These are phyloP conservation scores for Rhynchomys soricoides DNA, from an alignment of 2,113 vertebrate genomes.

Conservation along the genomic window DNA sequence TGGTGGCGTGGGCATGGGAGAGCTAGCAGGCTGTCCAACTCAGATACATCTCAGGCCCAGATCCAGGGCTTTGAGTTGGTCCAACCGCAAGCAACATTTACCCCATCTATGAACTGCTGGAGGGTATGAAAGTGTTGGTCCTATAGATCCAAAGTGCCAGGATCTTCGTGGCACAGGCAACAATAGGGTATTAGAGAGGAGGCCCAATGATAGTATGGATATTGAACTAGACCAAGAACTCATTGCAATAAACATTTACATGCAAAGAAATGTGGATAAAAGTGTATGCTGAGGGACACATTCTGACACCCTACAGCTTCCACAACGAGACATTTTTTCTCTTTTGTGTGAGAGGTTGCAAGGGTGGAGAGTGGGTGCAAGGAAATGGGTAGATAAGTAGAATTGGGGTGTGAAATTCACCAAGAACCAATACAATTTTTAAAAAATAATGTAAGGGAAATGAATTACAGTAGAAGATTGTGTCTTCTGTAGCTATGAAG, in stretches of 20 bases:
- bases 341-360: neutral
- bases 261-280: neutral
- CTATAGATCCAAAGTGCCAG: neutral
- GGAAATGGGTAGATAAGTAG: too few species aligned
- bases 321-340: neutral
- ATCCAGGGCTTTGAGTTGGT: neutral
- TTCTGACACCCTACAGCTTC: neutral
- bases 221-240: neutral
- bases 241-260: neutral
- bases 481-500: constrained; percentile 26
- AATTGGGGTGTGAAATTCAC: neutral
- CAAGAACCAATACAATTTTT: neutral
- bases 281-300: neutral
- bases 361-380: neutral
- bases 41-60: neutral
- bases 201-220: neutral
- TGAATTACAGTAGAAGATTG: constrained; percentile 63
- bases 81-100: neutral
- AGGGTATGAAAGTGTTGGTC: neutral
- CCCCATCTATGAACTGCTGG: neutral
- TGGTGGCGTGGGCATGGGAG: neutral
- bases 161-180: neutral
- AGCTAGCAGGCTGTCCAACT: neutral
- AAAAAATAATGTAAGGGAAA: constrained; percentile 29
- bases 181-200: neutral